phyloP scores from a whole-genome alignment of 2,888 invertebrate species.

The Drosophila quinaria region DNA sequence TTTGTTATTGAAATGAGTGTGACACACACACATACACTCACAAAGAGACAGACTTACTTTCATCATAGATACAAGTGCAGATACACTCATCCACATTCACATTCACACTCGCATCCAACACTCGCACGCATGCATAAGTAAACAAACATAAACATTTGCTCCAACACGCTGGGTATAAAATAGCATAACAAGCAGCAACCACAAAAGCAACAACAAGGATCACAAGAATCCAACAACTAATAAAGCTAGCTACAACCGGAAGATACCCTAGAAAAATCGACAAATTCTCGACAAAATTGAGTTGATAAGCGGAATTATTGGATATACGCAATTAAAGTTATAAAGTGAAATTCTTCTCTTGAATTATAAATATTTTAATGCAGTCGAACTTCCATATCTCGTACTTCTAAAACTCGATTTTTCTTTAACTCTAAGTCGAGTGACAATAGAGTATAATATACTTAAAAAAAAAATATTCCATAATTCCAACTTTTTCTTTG shows the following conservation, averaged over 20 bases:
- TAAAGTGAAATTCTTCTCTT: not conserved
- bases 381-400: too few relatives aligned
- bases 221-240: conserved; percentile 5
- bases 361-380: too few relatives aligned
- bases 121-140: conserved; percentile 80
- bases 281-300: not conserved
- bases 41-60: too few relatives aligned
- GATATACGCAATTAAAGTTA: not conserved
- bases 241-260: not conserved
- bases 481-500: too few relatives aligned
- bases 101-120: conserved; percentile 51
- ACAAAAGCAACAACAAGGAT: conserved; percentile 60
- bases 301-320: not conserved
- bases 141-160: conserved; percentile 81
- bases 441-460: too few relatives aligned
- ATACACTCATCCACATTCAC: too few relatives aligned
- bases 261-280: conserved; percentile 12
- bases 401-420: too few relatives aligned
- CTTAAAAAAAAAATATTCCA: too few relatives aligned
- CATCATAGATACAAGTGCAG: conserved; percentile 59
- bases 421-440: too few relatives aligned
- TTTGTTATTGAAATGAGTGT: conserved; percentile 79
- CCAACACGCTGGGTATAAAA: conserved; percentile 77
- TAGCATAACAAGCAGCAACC: conserved; percentile 76
- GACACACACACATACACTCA: conserved; percentile 25